Percentiles rank a stretch among this genome's conserved stretches.
Evolutionary conservation across 2,113 vertebrate species (phyloP).

Genomic region (Saguinus imperator): DNA sequence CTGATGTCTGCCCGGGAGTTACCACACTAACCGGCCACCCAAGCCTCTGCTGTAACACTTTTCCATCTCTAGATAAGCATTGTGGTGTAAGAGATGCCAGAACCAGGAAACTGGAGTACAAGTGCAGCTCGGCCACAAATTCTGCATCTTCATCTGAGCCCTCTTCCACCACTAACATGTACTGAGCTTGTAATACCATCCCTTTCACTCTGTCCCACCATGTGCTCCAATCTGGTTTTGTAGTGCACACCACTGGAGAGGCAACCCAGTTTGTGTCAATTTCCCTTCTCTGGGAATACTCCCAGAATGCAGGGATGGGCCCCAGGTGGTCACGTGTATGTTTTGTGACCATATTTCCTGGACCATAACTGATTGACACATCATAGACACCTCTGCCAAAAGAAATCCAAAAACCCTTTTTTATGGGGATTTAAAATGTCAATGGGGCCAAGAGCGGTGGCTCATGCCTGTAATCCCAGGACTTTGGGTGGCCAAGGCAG

Average conservation of each 20-base stretch:
- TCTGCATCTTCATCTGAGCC: neutral
- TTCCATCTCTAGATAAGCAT: neutral
- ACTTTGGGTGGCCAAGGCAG: no score
- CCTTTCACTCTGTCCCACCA: neutral
- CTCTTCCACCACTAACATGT: neutral
- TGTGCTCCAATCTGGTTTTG: neutral
- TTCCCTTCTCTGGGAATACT: neutral
- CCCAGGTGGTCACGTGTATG: neutral
- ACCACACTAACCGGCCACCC: neutral
- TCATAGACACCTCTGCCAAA: neutral
- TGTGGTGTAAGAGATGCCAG: accelerated
- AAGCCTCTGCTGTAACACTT: neutral
- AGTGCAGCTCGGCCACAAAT: neutral
- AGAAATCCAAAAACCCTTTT: neutral
- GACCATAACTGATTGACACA: neutral
- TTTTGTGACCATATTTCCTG: neutral
- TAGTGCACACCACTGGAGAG: neutral
- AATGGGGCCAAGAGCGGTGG: neutral
- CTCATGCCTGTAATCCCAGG: no score
- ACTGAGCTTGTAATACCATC: neutral
- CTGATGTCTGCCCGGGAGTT: accelerated
- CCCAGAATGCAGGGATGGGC: neutral
- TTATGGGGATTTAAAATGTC: neutral
- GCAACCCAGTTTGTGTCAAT: accelerated
- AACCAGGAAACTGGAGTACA: neutral